These are phyloP conservation scores for Archegozetes longisetosus DNA, from an alignment of 1,140 invertebrate species.

Conservation along the genomic window DNA sequence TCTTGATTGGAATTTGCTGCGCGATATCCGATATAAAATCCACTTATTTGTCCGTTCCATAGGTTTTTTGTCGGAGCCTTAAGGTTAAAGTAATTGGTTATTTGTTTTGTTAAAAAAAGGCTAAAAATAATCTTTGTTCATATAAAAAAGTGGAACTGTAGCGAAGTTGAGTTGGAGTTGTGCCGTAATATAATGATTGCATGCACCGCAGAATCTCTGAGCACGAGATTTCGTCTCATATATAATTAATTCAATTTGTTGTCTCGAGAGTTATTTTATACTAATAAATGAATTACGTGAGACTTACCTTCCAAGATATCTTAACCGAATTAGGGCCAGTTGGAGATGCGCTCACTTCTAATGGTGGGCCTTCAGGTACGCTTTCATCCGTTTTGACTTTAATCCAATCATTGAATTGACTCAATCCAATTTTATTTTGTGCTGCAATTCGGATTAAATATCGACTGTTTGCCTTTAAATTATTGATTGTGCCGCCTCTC, in stretches of 20 bases:
- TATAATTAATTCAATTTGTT: background rate
- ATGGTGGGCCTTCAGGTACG: slow-evolving; percentile 18
- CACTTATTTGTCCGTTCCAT: slow-evolving; percentile 17
- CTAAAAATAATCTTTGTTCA: too few relatives aligned
- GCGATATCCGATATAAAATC: slow-evolving; percentile 14
- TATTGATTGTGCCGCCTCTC: background rate
- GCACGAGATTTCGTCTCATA: too few relatives aligned
- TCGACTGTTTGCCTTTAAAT: slow-evolving; percentile 2
- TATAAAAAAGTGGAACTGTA: background rate
- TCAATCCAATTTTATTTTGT: slow-evolving; percentile 6
- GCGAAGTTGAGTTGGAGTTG: too few relatives aligned
- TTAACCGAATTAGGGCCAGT: slow-evolving; percentile 20
- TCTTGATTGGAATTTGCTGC: slow-evolving; percentile 8
- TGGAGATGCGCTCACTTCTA: slow-evolving; percentile 15
- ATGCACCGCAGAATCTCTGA: too few relatives aligned
- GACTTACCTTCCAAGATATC: slow-evolving; percentile 19
- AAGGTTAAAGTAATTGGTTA: background rate
- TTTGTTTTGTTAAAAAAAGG: too few relatives aligned
- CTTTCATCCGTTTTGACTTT: slow-evolving; percentile 9
- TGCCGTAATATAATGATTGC: too few relatives aligned
- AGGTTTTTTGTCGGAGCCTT: slow-evolving; percentile 1
- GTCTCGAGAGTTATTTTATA: background rate
- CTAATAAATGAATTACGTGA: background rate
- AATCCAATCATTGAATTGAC: slow-evolving; percentile 8
- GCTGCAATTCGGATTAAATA: slow-evolving; percentile 5